A percentile compares a stretch with the other conserved stretches of the same genome.
Evolutionary conservation across 2,888 invertebrate genomes (phyloP).

Genomic region (Ceriagrion tenellum): DNA sequence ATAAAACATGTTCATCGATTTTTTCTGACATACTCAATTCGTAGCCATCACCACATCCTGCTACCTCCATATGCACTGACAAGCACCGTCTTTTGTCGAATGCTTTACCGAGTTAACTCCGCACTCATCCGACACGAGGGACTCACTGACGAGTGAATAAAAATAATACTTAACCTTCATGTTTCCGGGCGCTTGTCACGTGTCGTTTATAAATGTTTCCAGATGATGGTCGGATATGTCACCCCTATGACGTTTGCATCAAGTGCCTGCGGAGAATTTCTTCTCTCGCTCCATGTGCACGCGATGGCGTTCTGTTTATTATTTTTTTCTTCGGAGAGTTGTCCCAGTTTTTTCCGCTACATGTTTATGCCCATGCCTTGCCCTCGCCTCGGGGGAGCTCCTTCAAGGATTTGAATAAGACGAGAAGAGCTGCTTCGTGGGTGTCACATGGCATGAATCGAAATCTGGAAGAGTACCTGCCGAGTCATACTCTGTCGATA

Average conservation of each 20-base stretch:
- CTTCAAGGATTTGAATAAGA: background rate
- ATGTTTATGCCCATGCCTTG: constrained; percentile 19
- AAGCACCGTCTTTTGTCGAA: background rate
- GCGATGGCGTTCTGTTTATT: background rate
- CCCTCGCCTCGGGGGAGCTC: background rate
- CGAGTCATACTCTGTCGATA: background rate
- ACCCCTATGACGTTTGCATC: background rate
- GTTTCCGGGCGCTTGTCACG: background rate
- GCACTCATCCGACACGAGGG: background rate
- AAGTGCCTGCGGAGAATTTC: background rate
- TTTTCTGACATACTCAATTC: background rate
- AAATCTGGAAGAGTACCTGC: background rate
- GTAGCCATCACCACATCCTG: background rate
- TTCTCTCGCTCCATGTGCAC: background rate
- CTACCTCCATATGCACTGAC: background rate
- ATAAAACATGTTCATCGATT: background rate
- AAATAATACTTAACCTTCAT: background rate
- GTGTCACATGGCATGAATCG: background rate
- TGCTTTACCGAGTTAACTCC: background rate
- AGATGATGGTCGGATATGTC: background rate
- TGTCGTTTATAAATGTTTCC: background rate
- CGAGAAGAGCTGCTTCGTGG: background rate
- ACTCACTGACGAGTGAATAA: background rate
- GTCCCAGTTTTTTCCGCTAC: background rate
- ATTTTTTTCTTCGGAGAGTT: background rate